Conservation (phyloP, 2,113 vertebrate genomes). For the Rhegmatorhina hoffmannsi region DNA sequence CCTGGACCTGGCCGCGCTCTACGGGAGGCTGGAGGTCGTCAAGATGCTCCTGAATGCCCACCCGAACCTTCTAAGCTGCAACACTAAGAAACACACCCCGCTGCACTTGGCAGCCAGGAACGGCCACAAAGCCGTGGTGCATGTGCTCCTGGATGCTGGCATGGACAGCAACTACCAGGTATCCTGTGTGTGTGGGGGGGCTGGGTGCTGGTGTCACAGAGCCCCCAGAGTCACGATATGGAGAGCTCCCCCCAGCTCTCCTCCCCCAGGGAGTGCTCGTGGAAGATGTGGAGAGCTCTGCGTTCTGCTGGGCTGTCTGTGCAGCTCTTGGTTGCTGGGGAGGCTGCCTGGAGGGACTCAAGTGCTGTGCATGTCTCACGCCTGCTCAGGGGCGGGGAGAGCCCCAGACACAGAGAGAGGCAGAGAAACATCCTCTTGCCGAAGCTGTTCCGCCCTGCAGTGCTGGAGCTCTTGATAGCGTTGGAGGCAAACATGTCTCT, state of each 20-base stretch:
- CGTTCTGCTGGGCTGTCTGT: neutral
- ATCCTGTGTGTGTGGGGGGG: neutral
- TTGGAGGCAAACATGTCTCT: neutral
- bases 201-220: neutral
- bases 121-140: slow-evolving; percentile 91
- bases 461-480: neutral
- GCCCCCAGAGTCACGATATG: rapidly evolving
- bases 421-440: neutral
- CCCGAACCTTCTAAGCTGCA: slow-evolving; percentile 93
- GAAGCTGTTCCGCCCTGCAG: neutral
- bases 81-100: slow-evolving; percentile 95
- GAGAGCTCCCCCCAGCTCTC: neutral
- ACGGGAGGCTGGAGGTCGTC: slow-evolving; percentile 96
- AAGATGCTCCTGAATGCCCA: slow-evolving; percentile 94
- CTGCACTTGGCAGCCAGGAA: slow-evolving; percentile 95
- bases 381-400: neutral
- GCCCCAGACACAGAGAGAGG: neutral
- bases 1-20: slow-evolving; percentile 92
- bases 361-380: slow-evolving; percentile 33
- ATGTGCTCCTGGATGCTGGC: slow-evolving; percentile 90
- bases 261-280: rapidly evolving
- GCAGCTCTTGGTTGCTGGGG: neutral
- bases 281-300: neutral
- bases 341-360: neutral
- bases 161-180: slow-evolving; percentile 99